Conservation (phyloP, 2,888 invertebrate species). For the Heteromyza rotundicornis region DNA sequence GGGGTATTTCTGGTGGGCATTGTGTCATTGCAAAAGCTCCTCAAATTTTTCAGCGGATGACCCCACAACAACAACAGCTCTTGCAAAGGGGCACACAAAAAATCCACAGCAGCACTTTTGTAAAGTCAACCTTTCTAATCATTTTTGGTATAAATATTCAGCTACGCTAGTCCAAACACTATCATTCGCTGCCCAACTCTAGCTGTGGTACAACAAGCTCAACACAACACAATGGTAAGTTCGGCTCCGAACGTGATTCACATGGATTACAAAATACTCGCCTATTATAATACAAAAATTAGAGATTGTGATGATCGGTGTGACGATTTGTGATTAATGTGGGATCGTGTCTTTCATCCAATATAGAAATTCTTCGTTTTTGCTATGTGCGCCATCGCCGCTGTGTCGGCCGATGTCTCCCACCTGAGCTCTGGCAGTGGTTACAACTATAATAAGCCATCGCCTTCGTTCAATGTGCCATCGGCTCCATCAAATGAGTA, state of each 20-base stretch:
- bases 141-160: constrained; percentile 30
- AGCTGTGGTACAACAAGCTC: constrained; percentile 20
- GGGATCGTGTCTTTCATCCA: background rate
- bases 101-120: background rate
- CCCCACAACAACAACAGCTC: background rate
- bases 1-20: background rate
- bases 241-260: background rate
- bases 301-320: too few species aligned
- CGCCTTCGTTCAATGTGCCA: constrained; percentile 39
- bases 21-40: background rate
- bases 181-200: constrained; percentile 25
- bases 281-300: background rate
- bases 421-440: constrained; percentile 40
- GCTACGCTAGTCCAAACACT: background rate
- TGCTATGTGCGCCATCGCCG: constrained; percentile 44
- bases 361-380: constrained; percentile 46
- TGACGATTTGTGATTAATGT: background rate
- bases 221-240: background rate
- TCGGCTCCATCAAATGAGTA: background rate
- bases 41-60: background rate
- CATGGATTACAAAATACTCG: background rate
- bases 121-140: constrained; percentile 1
- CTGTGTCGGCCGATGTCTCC: constrained; percentile 44
- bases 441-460: constrained; percentile 41
- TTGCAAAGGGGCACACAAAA: background rate